Base-by-base conservation (phyloP, 2,113 vertebrate genomes). In the Raphicerus campestris region DNA sequence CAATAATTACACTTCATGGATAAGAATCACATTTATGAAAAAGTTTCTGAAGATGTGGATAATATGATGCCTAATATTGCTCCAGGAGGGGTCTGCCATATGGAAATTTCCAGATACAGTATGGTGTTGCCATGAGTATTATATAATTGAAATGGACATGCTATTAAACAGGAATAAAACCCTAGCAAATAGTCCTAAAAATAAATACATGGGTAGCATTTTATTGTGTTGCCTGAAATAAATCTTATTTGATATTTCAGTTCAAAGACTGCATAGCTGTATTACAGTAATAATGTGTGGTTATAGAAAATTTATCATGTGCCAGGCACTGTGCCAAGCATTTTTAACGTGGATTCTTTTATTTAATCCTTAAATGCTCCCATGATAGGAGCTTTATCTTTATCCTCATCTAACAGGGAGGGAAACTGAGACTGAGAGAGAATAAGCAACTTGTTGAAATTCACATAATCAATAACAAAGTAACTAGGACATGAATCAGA, bases 1-100 rank as follows among this genome's bases (percentile, higher is more conserved):
- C 91, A 96, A 92, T 96, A 95, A 97, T 60, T 70, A 90, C 49
- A 93, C 24, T 94, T 86, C 63, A 84, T 75, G 78, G 84, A 39
- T 63, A 39, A 92, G 60, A 86, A 92, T 47, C 93, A 94, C 92
- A 81, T 90, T 94, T 82, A 56, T 91, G 78, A 89, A 86, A 88
- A 91, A 93, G 92, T 56, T 63, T 78, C 97, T 89, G 58, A 96
- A 93, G 80, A 63, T 49, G 32, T 88, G 60, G 39, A 58, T 56
- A 56, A 53, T 58, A 47, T 61, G 55, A 51, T 78, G 66, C 30
- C 70, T 86, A 78, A n/a, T 17, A 22, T 22, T 61, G 78, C 86
- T 89, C 77, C 13, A 24, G 84, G 61, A 97, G 51, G 87, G 32
- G 32, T 63, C 10, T 96, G 80, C 81, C 86, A 53, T 35, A 47